Base-by-base conservation (phyloP, 2,888 invertebrate species). In the Monoplex corrugatus region DNA sequence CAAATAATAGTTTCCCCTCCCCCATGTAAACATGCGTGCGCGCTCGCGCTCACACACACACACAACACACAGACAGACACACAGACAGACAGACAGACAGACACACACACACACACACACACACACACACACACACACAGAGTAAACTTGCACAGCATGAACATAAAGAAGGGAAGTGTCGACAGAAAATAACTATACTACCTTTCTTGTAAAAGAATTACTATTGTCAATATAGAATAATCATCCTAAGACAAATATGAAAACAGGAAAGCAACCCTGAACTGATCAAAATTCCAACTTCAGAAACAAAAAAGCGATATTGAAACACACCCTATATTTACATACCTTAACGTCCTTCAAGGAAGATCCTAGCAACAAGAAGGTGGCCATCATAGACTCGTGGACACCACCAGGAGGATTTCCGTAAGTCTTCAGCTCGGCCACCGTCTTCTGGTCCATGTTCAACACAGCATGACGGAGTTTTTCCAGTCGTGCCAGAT, bases 341-440 rank as follows among this genome's bases (percentile, higher is more conserved):
- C n/a, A 38, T 91, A 95, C 95, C 93, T 93, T 93, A 35, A 95
- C 91, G 44, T 95, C 94, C 72, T 93, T 93, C 45, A 93, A 91
- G 2, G 90, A 38, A 44, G 93, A 92, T 5, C 95, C 95, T 19
- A 95, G 93, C 86, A 95, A 90, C 85, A 95, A 88, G 91, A 95
- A 94, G 0, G 95, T 94, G 0, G 95, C 94, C 90, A 92, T 93
- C 92, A 95, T 93, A 32, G 94, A 93, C 87, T 92, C 93, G 86
- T 94, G 94, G 2, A 95, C 93, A 8, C 94, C 94, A 50, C 93
- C 93, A 28, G 95, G 95, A 2, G 95, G 95, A 38, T 93, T 94
- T 44, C 92, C 87, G 91, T 95, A 95, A 0, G 94, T 93, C 91
- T 94, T 94, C 88, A 95, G 93, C 91, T 95, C 95, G 5, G 95